Evolutionary conservation across 1,140 invertebrate genomes (phyloP).

Genomic region (Temnothorax nylanderi): DNA sequence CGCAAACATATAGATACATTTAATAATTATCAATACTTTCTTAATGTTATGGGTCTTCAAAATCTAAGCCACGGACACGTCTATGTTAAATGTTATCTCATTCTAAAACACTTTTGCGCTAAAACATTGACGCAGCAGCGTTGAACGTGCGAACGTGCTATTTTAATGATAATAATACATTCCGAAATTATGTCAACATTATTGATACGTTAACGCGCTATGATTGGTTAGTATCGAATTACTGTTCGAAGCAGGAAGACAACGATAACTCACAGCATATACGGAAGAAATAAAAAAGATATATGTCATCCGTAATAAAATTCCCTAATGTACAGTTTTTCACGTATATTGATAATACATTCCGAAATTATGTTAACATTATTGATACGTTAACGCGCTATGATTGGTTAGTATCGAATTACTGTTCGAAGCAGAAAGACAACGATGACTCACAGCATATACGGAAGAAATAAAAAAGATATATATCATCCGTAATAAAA

Average conservation of each 20-base stretch:
- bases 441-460: not conserved
- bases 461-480: not conserved
- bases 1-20: not conserved
- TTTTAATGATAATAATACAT: constrained; percentile 28
- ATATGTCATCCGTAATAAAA: not conserved
- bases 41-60: not conserved
- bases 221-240: constrained; percentile 1
- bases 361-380: not conserved
- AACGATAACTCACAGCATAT: not conserved
- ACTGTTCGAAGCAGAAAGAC: not conserved
- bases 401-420: not conserved
- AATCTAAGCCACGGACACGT: not conserved
- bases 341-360: not conserved
- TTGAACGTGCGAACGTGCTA: constrained; percentile 29
- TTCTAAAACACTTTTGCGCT: not conserved
- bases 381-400: not conserved
- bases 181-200: not conserved
- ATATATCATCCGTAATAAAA: not conserved
- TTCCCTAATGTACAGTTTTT: not conserved
- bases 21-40: not conserved
- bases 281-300: not conserved
- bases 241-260: not conserved
- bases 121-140: not conserved
- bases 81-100: not conserved
- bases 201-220: not conserved